Evolutionary conservation across 2,888 invertebrate species (phyloP).

Genomic region (Miltochrista miniata): DNA sequence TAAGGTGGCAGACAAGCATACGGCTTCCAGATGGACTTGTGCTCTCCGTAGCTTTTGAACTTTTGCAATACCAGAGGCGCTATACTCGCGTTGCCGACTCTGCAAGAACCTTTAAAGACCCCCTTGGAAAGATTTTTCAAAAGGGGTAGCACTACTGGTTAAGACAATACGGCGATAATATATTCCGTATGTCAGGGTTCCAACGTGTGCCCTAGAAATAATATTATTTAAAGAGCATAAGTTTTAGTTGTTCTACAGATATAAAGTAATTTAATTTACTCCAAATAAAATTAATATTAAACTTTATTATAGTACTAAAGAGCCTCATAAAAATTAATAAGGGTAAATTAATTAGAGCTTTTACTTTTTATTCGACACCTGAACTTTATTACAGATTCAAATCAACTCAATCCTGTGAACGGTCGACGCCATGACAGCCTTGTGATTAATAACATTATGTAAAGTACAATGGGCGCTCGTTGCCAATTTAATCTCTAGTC

Average conservation of each 20-base stretch:
- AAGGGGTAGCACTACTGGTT: too few species aligned
- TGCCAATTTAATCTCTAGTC: background rate
- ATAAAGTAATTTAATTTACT: background rate
- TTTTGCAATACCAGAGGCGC: too few species aligned
- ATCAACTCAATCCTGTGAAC: background rate
- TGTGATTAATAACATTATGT: background rate
- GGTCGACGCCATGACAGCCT: background rate
- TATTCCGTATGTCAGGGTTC: too few species aligned
- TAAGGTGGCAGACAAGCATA: too few species aligned
- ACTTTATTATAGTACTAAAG: background rate
- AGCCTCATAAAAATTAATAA: background rate
- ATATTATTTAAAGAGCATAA: too few species aligned
- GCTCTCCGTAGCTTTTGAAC: too few species aligned
- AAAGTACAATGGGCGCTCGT: background rate
- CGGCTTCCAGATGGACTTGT: too few species aligned
- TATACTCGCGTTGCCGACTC: too few species aligned
- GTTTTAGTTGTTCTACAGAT: too few species aligned
- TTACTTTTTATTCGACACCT: background rate
- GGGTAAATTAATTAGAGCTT: background rate
- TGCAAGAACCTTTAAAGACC: constrained; percentile 1
- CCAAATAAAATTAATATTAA: background rate
- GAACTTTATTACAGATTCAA: background rate
- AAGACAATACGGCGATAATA: too few species aligned
- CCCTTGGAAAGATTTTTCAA: background rate
- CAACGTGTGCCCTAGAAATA: too few species aligned